Base-by-base conservation (phyloP, 1,140 invertebrate species). In the Conus betulinus region DNA sequence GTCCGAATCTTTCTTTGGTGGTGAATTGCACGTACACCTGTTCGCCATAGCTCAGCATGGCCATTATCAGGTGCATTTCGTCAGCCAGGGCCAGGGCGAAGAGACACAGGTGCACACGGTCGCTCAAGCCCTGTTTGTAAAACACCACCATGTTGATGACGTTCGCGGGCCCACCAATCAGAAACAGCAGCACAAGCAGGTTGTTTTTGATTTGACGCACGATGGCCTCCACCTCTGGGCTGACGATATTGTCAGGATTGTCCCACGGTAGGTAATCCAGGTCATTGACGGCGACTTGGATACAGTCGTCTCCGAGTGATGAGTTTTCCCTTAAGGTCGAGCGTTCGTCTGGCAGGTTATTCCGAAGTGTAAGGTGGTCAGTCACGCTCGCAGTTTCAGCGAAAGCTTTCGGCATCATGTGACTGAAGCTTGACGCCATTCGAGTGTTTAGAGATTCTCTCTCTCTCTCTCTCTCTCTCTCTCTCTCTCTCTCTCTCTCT, bases 31-130 rank as follows among this genome's bases (percentile, higher is more conserved):
- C 10, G 74, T 78, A 39, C 74, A 78, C 10, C 23, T 10, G 74
- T 23, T 78, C 74, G 10, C 23, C 74, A 4, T 78, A 25, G 23
- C 11, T 10, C 8, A 78, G 27, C 74, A 78, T 78, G 74, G 23
- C 23, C n/a, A 11, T 10, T 10, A n/a, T 23, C n/a, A 78, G 74
- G 74, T 78, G n/a, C 23, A 78, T 11, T 11, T n/a, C 74, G 74
- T 78, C 74, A n/a, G 74, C 74, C 74, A 78, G 74, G 27, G 74
- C 11, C 74, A 78, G 74, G n/a, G 74, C 74, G 74, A 78, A 78
- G 15, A 78, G 74, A 23, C 74, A 78, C 23, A 78, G 23, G 74
- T 78, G 11, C 11, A 78, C 27, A 10, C 74, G 23, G 8, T 78
- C 74, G 13, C 4, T 78, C 74, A 78, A 23, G 74, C 74, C 74